phyloP scores from a whole-genome alignment of 1,140 invertebrate species.

The Phocides pigmalion region DNA sequence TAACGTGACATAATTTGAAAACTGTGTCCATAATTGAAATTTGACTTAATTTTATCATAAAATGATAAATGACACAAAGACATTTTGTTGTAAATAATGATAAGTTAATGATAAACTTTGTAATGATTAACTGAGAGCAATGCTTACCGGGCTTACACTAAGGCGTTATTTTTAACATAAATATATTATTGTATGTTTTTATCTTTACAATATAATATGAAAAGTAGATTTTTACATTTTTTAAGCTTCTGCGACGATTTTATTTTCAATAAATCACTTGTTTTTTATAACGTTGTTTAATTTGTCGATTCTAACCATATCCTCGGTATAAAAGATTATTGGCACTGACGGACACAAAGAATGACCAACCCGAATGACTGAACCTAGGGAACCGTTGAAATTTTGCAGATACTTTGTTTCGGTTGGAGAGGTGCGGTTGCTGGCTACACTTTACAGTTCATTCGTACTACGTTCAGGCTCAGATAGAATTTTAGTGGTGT shows the following conservation, averaged over 20 bases:
- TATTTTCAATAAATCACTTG: constrained; percentile 61
- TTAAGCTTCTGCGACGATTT: constrained; percentile 42
- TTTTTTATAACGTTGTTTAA: constrained; percentile 42
- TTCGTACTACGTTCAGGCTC: too few relatives aligned
- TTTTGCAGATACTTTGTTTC: too few relatives aligned
- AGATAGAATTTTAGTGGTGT: too few relatives aligned
- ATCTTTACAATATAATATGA: too few relatives aligned
- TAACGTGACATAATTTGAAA: background rate
- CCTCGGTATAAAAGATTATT: too few relatives aligned
- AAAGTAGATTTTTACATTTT: constrained; percentile 26
- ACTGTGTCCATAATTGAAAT: too few relatives aligned
- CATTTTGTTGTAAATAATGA: constrained; percentile 42
- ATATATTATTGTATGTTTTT: background rate
- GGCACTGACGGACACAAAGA: too few relatives aligned
- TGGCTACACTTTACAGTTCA: too few relatives aligned
- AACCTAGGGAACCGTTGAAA: too few relatives aligned
- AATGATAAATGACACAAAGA: constrained; percentile 33
- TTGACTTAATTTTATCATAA: background rate
- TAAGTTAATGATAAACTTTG: constrained; percentile 15
- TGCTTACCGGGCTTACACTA: background rate
- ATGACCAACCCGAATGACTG: too few relatives aligned
- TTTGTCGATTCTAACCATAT: background rate
- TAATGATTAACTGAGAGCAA: background rate
- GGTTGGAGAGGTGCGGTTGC: too few relatives aligned
- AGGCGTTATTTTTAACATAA: constrained; percentile 1